Conservation (phyloP, 2,888 invertebrate genomes). For the Eristalinus aeneus region DNA sequence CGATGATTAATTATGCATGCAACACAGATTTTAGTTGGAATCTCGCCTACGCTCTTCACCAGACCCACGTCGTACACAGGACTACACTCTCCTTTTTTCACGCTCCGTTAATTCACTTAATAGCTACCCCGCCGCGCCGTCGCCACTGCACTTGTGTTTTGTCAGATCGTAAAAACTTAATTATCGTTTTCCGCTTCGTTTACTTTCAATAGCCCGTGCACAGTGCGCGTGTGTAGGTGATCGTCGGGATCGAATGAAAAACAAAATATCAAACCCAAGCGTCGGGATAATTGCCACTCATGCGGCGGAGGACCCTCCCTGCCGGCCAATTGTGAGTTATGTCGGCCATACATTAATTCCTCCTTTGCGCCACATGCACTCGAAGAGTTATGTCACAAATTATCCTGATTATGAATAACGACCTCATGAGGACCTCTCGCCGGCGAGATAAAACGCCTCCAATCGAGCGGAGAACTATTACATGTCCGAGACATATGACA, state of each 20-base stretch:
- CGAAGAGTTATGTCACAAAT: constrained; percentile 35
- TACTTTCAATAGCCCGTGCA: constrained; percentile 28
- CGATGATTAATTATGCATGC: not conserved
- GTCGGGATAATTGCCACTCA: constrained; percentile 39
- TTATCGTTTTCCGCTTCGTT: constrained; percentile 51
- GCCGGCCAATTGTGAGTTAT: constrained; percentile 37
- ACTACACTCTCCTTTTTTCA: constrained; percentile 14
- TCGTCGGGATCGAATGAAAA: not conserved
- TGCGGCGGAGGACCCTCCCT: not conserved
- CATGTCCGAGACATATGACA: constrained; percentile 1
- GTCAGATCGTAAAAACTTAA: constrained; percentile 47
- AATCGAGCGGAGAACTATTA: not conserved
- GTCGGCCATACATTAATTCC: constrained; percentile 23
- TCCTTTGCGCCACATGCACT: not conserved
- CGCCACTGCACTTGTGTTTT: constrained; percentile 6
- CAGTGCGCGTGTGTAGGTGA: not conserved
- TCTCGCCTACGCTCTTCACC: too few relatives aligned
- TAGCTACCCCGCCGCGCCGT: not conserved
- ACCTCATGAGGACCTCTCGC: constrained; percentile 7
- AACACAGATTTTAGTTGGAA: not conserved
- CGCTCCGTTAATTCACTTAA: constrained; percentile 49
- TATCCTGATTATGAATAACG: constrained; percentile 54
- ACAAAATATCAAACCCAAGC: constrained; percentile 18
- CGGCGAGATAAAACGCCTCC: not conserved
- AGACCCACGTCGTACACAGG: not conserved